Base-by-base conservation (phyloP, 1,140 invertebrate species). In the Drosophila suzukii region DNA sequence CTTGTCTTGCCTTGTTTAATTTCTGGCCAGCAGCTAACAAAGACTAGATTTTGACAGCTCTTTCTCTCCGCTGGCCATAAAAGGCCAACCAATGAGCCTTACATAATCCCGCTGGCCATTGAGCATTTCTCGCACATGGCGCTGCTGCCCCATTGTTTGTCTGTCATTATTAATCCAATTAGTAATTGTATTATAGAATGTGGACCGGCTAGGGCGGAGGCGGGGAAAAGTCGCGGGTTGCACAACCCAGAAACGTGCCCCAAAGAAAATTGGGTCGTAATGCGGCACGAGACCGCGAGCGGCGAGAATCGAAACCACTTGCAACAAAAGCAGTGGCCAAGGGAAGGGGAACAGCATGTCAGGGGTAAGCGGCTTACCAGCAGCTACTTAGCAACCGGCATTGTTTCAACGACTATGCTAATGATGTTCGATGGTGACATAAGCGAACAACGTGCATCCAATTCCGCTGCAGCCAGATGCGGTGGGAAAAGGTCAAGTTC, bases 141-240 rank as follows among this genome's bases (percentile, higher is more conserved):
- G 68, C 43, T 60, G 75, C 60, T 60, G 63, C 62, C 65, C 76
- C 81, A 83, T 83, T 84, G 81, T 84, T 81, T 80, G 34, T 72
- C 81, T 84, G 76, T 85, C 81, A 84, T 84, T 84, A 84, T 77
- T 84, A 84, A 84, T 84, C 81, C 81, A 84, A 84, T 84, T 84
- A 84, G 66, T 60, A 80, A 65, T 58, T 72, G 73, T 79, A 72
- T 34, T 34, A 67, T 81, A 84, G 81, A 84, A 84, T 81, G 41
- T 38, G 43, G 49, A 30, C 11, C 30, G 56, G 51, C 17, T 17
- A 11, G 38, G 17, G 12, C 20, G 6, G 7, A 15, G 32, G n/a
- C 24, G n/a, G 30, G n/a, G 55, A 17, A 15, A 43, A 39, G 44
- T 7, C 27, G 34, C 11, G 20, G 44, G 66, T 78, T 77, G 75